Conservation (phyloP, 2,888 invertebrate species). For the Eucera pruinosa region DNA sequence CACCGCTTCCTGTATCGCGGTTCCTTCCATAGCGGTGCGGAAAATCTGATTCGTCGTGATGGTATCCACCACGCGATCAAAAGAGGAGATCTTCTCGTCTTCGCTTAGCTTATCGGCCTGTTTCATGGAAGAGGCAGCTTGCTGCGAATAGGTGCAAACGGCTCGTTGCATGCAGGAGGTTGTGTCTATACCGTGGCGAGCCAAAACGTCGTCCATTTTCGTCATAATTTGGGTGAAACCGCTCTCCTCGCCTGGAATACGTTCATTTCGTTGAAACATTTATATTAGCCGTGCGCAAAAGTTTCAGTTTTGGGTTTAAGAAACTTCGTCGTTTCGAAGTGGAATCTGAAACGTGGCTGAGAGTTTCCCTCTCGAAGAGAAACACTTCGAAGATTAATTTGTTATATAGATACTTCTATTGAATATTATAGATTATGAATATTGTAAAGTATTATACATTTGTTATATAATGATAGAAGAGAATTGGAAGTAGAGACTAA, state of each 20-base stretch:
- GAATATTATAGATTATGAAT: too few species aligned
- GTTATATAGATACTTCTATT: too few species aligned
- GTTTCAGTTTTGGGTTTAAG: too few species aligned
- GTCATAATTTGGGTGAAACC: constrained; percentile 87
- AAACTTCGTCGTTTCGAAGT: too few species aligned
- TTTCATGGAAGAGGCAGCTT: constrained; percentile 85
- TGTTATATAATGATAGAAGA: too few species aligned
- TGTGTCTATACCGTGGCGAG: constrained; percentile 87
- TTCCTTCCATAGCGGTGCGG: constrained; percentile 84
- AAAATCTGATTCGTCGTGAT: constrained; percentile 80
- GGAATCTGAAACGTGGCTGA: too few species aligned
- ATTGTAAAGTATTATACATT: too few species aligned
- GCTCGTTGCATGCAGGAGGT: constrained; percentile 87
- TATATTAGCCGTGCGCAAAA: too few species aligned
- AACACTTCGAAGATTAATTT: too few species aligned
- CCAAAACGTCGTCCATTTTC: constrained; percentile 86
- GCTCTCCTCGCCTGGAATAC: constrained; percentile 86
- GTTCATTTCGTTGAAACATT: background rate
- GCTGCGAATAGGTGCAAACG: constrained; percentile 89
- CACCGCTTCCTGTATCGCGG: constrained; percentile 86
- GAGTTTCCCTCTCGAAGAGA: too few species aligned
- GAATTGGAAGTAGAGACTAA: too few species aligned
- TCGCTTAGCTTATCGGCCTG: constrained; percentile 65
- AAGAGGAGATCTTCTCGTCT: constrained; percentile 70
- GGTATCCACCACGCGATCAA: constrained; percentile 78